These are phyloP conservation scores for Pemphredon lugubris DNA, from an alignment of 2,888 invertebrate genomes.

Conservation along the genomic window DNA sequence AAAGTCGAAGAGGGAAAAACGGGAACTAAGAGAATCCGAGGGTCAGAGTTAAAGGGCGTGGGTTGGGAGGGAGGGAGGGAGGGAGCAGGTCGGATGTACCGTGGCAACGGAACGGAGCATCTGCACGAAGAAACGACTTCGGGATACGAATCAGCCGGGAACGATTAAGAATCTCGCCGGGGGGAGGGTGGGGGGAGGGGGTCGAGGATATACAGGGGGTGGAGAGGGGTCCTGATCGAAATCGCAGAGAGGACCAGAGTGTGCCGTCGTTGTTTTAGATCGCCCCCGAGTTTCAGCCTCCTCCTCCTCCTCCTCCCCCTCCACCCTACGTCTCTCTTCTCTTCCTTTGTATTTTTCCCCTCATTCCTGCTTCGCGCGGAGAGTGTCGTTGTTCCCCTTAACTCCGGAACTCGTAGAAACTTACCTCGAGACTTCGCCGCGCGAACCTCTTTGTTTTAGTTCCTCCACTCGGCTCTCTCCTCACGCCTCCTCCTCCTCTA, in stretches of 20 bases:
- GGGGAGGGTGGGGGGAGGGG: conserved; percentile 15
- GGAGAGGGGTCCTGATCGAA: conserved; percentile 34
- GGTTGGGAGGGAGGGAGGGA: conserved; percentile 10
- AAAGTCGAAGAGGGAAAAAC: too few species aligned
- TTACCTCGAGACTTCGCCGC: neutral
- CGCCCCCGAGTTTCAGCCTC: neutral
- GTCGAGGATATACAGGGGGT: conserved; percentile 7
- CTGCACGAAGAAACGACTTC: conserved; percentile 51
- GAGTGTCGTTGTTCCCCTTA: conserved; percentile 1
- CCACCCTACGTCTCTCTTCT: neutral
- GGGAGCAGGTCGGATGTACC: too few species aligned
- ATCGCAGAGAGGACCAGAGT: conserved; percentile 10
- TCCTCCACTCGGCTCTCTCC: neutral
- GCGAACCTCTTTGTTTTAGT: neutral
- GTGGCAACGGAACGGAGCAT: conserved; percentile 48
- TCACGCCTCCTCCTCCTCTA: neutral
- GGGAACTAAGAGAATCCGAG: too few species aligned
- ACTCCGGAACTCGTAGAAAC: conserved; percentile 8
- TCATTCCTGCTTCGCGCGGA: neutral
- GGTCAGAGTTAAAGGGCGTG: neutral
- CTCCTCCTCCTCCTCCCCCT: neutral
- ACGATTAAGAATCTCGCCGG: conserved; percentile 60
- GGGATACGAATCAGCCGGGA: conserved; percentile 52
- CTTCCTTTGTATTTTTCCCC: neutral
- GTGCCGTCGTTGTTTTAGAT: conserved; percentile 35